Percentiles rank a stretch among this genome's conserved stretches.
phyloP scores from a whole-genome alignment of 2,888 invertebrate genomes.

The Spisula subtruncata region DNA sequence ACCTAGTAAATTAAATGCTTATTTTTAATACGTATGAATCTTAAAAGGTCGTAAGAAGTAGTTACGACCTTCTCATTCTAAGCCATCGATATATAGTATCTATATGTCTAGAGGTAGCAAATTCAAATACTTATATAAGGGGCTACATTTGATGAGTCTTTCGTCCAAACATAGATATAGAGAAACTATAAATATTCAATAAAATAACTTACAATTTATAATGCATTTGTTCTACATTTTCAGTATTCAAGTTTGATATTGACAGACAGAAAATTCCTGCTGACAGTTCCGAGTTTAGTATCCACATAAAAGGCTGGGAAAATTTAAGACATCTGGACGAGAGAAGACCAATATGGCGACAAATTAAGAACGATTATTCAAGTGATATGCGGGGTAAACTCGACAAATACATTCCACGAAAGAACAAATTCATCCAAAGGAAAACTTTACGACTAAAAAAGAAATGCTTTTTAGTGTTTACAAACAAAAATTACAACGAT shows the following conservation, averaged over 20 bases:
- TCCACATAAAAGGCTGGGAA: not conserved
- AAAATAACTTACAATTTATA: not conserved
- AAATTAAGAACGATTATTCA: not conserved
- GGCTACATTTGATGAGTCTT: no score
- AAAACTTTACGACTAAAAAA: not conserved
- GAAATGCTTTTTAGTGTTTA: conserved; percentile 21
- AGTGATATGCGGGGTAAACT: not conserved
- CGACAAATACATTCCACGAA: not conserved
- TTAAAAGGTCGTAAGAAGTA: no score
- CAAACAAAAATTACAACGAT: not conserved
- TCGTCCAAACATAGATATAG: no score
- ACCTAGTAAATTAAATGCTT: no score
- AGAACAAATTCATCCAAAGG: not conserved
- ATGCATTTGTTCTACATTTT: not conserved
- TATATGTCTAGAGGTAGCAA: no score
- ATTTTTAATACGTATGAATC: no score
- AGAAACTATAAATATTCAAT: no score
- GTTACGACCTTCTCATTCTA: no score
- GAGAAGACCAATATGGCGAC: not conserved
- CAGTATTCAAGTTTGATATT: not conserved
- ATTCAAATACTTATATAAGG: no score
- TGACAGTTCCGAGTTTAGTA: not conserved
- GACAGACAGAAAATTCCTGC: not conserved
- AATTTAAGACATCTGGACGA: not conserved
- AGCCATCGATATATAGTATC: no score